These are phyloP conservation scores for Neuroterus valhalla DNA, from an alignment of 1,140 invertebrate species.

Conservation along the genomic window DNA sequence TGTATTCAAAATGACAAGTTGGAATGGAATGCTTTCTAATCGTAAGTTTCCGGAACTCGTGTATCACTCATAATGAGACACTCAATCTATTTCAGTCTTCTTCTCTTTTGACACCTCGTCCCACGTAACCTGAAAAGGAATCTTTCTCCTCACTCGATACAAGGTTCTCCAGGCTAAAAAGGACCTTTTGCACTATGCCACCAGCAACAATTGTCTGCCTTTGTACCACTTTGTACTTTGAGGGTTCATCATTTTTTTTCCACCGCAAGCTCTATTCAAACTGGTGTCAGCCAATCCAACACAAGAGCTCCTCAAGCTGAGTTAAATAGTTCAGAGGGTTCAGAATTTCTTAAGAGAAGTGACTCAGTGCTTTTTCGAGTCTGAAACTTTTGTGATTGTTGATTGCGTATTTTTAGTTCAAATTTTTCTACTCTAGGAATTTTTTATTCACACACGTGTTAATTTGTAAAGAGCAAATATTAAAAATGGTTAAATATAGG, in stretches of 20 bases:
- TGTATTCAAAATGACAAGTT: constrained; percentile 26
- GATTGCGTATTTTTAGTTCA: no score
- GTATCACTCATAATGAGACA: constrained; percentile 18
- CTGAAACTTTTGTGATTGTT: no score
- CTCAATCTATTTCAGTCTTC: constrained; percentile 13
- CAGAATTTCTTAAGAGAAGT: no score
- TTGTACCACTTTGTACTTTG: background rate
- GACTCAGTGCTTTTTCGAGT: no score
- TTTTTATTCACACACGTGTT: no score
- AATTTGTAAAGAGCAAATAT: no score
- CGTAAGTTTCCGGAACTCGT: constrained; percentile 24
- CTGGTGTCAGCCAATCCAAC: background rate
- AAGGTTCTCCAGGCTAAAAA: background rate
- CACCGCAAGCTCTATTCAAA: background rate
- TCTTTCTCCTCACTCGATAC: background rate
- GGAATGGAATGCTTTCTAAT: constrained; percentile 29
- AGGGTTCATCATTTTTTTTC: background rate
- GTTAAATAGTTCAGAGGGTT: no score
- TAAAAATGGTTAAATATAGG: no score
- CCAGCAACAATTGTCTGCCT: constrained; percentile 19
- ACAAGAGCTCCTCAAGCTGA: background rate
- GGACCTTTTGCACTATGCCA: background rate
- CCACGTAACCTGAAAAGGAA: background rate
- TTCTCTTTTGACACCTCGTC: constrained; percentile 1
- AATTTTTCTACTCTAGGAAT: no score